Percentiles rank a stretch among this genome's conserved stretches.
phyloP scores from a whole-genome alignment of 1,140 invertebrate species.

The Aphaenogaster ashmeadi region DNA sequence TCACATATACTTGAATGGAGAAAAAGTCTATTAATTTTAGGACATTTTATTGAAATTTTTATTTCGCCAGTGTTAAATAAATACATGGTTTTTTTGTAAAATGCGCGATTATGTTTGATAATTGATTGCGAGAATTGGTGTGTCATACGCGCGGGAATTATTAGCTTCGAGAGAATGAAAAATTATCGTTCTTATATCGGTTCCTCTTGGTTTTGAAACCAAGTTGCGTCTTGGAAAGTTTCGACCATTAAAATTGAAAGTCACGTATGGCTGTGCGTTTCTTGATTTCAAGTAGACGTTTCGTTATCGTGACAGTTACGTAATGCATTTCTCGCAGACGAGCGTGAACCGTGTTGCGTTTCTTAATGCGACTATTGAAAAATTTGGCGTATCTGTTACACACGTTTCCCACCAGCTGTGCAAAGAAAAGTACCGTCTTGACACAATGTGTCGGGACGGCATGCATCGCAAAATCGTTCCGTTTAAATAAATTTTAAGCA shows the following conservation, averaged over 20 bases:
- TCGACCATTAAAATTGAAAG: constrained; percentile 45
- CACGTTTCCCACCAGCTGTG: not conserved
- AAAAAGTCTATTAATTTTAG: not conserved
- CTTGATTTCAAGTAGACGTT: constrained; percentile 41
- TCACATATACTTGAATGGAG: not conserved
- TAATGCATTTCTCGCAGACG: constrained; percentile 39
- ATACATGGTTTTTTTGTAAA: not conserved
- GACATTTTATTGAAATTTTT: not conserved
- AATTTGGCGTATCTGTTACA: constrained; percentile 5
- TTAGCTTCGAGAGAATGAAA: not conserved
- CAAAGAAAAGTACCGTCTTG: not conserved
- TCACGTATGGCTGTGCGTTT: constrained; percentile 40
- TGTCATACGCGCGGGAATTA: not conserved
- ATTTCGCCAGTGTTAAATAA: not conserved
- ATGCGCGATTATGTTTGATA: not conserved
- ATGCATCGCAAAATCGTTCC: not conserved
- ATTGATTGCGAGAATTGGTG: not conserved
- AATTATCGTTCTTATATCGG: not conserved
- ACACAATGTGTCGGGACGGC: not conserved
- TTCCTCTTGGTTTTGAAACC: constrained; percentile 16
- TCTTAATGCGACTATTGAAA: constrained; percentile 17
- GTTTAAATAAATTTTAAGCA: not conserved
- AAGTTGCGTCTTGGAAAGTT: constrained; percentile 11
- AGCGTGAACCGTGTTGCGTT: constrained; percentile 19
- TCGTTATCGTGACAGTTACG: constrained; percentile 51